phyloP scores from a whole-genome alignment of 2,113 vertebrate species.

The Carollia perspicillata region DNA sequence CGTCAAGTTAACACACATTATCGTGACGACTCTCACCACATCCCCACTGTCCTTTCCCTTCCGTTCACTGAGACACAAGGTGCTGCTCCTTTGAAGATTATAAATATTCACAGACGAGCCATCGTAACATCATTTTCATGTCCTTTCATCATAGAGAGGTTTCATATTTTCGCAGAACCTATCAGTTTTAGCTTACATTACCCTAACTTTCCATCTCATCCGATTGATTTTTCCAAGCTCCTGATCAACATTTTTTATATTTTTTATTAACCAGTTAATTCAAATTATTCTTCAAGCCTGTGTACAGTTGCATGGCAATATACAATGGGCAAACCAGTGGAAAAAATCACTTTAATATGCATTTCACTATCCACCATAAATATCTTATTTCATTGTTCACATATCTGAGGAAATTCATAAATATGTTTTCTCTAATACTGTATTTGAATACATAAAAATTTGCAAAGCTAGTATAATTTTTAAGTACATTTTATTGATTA shows the following conservation, averaged over 20 bases:
- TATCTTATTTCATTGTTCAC: neutral
- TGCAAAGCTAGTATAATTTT: neutral
- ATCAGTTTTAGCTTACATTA: neutral
- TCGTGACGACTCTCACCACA: neutral
- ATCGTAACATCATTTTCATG: neutral
- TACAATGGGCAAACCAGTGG: neutral
- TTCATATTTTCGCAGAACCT: neutral
- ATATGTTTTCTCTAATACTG: neutral
- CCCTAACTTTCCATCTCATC: conserved; percentile 32
- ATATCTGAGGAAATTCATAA: neutral
- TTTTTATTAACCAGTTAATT: conserved; percentile 34
- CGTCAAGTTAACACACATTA: conserved; percentile 59
- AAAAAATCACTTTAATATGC: neutral
- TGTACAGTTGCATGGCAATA: neutral
- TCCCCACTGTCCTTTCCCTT: neutral
- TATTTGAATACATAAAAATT: neutral
- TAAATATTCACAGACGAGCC: neutral
- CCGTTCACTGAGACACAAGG: neutral
- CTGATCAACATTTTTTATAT: conserved; percentile 36
- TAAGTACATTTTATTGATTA: too few relatives aligned
- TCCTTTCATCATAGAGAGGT: neutral
- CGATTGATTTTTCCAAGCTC: conserved; percentile 33
- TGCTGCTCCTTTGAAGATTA: neutral
- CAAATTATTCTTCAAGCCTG: conserved; percentile 34
- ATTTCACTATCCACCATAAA: neutral